These are phyloP conservation scores for Chaetops frenatus DNA, from an alignment of 2,113 vertebrate species.

Conservation along the genomic window DNA sequence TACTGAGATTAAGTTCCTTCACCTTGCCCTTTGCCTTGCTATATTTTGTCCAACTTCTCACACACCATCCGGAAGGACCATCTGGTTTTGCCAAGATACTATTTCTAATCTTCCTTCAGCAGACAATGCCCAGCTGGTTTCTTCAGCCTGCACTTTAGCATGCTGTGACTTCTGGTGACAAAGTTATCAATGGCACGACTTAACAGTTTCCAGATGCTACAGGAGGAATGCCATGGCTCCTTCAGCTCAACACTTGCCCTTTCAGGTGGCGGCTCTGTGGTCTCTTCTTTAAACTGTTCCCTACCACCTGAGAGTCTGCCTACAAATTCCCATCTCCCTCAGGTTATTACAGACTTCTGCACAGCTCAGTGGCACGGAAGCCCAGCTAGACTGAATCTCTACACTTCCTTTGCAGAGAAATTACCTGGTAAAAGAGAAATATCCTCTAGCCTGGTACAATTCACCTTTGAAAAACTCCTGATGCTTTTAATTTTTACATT, in stretches of 20 bases:
- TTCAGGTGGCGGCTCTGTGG: neutral
- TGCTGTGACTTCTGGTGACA: neutral
- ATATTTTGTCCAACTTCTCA: neutral
- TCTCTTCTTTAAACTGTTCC: neutral
- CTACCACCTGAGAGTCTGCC: neutral
- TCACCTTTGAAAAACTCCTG: neutral
- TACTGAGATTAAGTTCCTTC: neutral
- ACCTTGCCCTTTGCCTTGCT: neutral
- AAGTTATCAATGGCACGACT: neutral
- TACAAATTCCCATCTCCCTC: neutral
- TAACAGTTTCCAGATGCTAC: neutral
- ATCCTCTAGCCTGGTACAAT: neutral
- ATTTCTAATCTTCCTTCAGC: neutral
- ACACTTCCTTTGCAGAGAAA: neutral
- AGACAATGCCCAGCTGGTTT: neutral
- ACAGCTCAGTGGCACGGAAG: neutral
- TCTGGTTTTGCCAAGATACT: neutral
- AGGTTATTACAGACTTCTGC: neutral
- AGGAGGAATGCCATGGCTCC: neutral
- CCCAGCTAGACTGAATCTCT: neutral
- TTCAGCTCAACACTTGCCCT: neutral
- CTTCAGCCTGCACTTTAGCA: neutral
- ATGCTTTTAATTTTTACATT: neutral
- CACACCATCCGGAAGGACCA: accelerated
- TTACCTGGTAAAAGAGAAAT: neutral